Evolutionary conservation across 2,797 vertebrate genomes (phyloP).

Genomic region (Urocyon cinereoargenteus): DNA sequence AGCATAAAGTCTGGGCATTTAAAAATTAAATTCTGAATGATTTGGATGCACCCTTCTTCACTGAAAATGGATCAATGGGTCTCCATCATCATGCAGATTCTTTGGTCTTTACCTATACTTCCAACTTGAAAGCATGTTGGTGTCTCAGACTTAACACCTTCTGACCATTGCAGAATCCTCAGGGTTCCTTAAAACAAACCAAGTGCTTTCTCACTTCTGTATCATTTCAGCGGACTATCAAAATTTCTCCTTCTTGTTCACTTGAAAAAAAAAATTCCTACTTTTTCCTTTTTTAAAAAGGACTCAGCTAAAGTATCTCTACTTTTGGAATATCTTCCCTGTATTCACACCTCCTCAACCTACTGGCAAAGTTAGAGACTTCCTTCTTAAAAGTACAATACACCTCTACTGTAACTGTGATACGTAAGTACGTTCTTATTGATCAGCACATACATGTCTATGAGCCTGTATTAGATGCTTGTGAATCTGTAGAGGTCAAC

Average conservation of each 20-base stretch:
- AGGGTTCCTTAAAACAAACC: not conserved
- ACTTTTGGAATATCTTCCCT: not conserved
- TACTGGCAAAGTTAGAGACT: not conserved
- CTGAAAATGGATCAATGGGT: not conserved
- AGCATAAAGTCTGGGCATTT: not conserved
- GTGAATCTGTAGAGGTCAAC: not conserved
- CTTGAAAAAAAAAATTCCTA: not conserved
- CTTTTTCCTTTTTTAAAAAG: not conserved
- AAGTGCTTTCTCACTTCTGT: not conserved
- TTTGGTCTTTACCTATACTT: not conserved
- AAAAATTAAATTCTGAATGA: not conserved
- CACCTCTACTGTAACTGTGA: not conserved
- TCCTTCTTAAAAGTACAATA: not conserved
- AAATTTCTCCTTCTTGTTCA: not conserved
- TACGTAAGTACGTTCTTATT: not conserved
- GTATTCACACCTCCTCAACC: not conserved
- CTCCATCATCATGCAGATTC: no score
- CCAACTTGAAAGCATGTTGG: not conserved
- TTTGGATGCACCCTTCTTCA: not conserved
- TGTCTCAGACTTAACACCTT: not conserved
- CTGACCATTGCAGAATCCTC: not conserved
- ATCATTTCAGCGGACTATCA: not conserved
- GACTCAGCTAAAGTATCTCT: not conserved
- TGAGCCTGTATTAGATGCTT: not conserved
- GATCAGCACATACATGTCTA: not conserved